Conservation (phyloP, 1,140 invertebrate species). For the Cataglyphis hispanica region DNA sequence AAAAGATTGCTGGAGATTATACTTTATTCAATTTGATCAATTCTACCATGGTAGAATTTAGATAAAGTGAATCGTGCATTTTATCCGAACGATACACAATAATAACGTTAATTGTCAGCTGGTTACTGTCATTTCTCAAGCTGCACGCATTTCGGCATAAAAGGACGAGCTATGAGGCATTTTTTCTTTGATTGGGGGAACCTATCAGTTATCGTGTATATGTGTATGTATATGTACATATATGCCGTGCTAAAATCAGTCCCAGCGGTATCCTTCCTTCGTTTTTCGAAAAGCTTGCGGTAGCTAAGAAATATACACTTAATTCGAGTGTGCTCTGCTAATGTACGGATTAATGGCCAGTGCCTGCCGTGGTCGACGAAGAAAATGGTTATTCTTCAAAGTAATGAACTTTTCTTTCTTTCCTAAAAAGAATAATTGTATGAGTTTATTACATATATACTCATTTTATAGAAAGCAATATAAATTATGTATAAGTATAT, state of each 20-base stretch:
- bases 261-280: neutral
- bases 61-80: neutral
- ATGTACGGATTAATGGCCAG: conserved; percentile 63
- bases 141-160: conserved; percentile 38
- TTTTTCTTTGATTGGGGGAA: conserved; percentile 56
- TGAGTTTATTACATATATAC: neutral
- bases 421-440: neutral
- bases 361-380: conserved; percentile 15
- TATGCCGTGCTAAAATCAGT: neutral
- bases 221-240: neutral
- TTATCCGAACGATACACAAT: conserved; percentile 14
- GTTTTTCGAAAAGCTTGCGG: conserved; percentile 23
- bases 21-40: neutral
- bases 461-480: neutral
- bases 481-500: neutral
- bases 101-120: conserved; percentile 55
- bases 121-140: conserved; percentile 63
- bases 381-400: conserved; percentile 66
- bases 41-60: neutral
- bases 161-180: neutral
- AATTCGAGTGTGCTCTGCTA: conserved; percentile 62
- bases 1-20: too few species aligned
- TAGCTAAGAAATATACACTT: conserved; percentile 63
- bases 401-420: conserved; percentile 68
- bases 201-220: conserved; percentile 67